Evolutionary conservation across 2,888 invertebrate species (phyloP).

Genomic region (Bunonema sp.): DNA sequence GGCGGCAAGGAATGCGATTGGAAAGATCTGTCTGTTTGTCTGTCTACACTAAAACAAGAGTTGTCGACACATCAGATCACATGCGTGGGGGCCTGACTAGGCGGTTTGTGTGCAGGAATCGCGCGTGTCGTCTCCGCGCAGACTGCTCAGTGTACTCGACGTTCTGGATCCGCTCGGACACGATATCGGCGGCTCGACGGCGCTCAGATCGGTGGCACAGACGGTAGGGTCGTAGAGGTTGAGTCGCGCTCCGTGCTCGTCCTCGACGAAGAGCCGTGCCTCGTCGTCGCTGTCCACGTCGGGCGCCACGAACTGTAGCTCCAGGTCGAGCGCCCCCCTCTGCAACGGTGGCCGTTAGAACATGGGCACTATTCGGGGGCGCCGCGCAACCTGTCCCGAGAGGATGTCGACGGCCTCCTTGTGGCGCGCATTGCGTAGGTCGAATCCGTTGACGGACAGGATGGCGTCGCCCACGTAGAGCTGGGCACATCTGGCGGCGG

Average conservation of each 20-base stretch:
- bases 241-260: constrained; percentile 23
- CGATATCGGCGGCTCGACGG: too few species aligned
- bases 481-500: constrained; percentile 60
- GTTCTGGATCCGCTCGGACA: too few species aligned
- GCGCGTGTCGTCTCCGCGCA: too few species aligned
- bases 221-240: constrained; percentile 10
- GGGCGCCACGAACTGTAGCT: constrained; percentile 64
- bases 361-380: not conserved
- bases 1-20: too few species aligned
- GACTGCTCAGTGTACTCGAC: too few species aligned
- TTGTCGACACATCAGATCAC: too few species aligned
- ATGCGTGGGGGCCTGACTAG: too few species aligned
- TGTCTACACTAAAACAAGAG: too few species aligned
- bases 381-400: constrained; percentile 63
- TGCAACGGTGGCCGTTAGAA: constrained; percentile 21
- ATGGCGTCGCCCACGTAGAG: constrained; percentile 72
- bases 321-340: constrained; percentile 60
- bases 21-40: too few species aligned
- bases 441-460: constrained; percentile 63
- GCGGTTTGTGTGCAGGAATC: too few species aligned
- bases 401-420: constrained; percentile 66
- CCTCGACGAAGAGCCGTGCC: constrained; percentile 33
- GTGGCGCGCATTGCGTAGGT: constrained; percentile 64
- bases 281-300: constrained; percentile 54
- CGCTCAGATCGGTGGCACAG: not conserved